These are phyloP conservation scores for Latrodectus elegans DNA, from an alignment of 2,888 invertebrate genomes.

Conservation along the genomic window DNA sequence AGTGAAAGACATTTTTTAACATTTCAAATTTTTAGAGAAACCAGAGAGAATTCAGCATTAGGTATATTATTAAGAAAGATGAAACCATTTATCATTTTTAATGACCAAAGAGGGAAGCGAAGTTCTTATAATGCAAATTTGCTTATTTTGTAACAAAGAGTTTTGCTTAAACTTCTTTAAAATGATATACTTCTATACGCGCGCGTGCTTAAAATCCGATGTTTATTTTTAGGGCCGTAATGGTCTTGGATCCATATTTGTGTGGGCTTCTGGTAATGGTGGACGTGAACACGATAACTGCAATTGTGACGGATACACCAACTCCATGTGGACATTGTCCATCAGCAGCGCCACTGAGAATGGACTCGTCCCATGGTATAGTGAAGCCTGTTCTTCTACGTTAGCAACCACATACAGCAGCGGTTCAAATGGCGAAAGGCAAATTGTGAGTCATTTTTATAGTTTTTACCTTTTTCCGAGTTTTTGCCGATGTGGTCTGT, in stretches of 20 bases:
- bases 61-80: neutral
- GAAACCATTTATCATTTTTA: too few relatives aligned
- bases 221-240: conserved; percentile 65
- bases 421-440: conserved; percentile 85
- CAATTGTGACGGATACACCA: conserved; percentile 99
- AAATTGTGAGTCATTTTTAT: conserved; percentile 75
- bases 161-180: too few relatives aligned
- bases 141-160: too few relatives aligned
- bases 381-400: conserved; percentile 98
- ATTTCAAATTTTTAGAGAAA: neutral
- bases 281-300: conserved; percentile 97
- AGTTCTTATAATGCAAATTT: too few relatives aligned
- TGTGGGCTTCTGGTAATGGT: conserved; percentile 99
- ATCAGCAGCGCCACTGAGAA: conserved; percentile 93
- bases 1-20: neutral
- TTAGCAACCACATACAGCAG: conserved; percentile 98
- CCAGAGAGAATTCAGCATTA: neutral
- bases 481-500: neutral
- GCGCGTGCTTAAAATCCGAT: too few relatives aligned
- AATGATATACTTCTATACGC: too few relatives aligned
- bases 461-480: neutral
- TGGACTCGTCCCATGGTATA: conserved; percentile 92
- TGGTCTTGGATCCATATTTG: conserved; percentile 86
- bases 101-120: too few relatives aligned
- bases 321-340: conserved; percentile 98